Conservation (phyloP, 2,113 vertebrate genomes). For the Pardalotus punctatus region DNA sequence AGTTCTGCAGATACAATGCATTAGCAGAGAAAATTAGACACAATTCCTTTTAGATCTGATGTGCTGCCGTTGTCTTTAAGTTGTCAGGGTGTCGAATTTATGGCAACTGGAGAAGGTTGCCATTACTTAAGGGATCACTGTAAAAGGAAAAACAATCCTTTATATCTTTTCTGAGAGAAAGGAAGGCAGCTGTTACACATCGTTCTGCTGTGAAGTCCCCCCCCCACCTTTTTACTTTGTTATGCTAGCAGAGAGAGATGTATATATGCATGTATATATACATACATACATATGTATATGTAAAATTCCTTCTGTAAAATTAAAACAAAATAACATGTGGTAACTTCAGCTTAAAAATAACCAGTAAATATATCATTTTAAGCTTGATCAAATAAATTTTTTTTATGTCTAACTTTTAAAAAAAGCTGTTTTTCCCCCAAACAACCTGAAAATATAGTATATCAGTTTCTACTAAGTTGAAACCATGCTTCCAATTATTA, state of each 20-base stretch:
- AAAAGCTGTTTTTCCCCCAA: rapidly evolving
- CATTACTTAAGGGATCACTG: conserved; percentile 66
- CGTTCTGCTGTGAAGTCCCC: not conserved
- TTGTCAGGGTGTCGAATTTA: conserved; percentile 72
- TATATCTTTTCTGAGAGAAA: conserved; percentile 15
- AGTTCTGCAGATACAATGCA: conserved; percentile 71
- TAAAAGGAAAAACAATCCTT: conserved; percentile 62
- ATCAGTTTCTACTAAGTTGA: not conserved
- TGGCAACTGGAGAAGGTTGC: conserved; percentile 69
- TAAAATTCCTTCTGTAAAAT: not conserved
- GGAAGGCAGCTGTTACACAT: conserved; percentile 69
- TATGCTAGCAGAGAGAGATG: not conserved
- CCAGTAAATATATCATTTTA: not conserved
- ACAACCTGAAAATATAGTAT: not conserved
- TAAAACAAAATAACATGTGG: not conserved
- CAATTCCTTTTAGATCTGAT: conserved; percentile 70
- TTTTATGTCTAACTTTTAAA: not conserved
- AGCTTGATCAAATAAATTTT: not conserved
- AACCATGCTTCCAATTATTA: not conserved
- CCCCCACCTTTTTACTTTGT: not conserved
- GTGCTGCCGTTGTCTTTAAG: conserved; percentile 75
- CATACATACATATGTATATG: too few relatives aligned
- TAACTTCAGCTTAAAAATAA: not conserved
- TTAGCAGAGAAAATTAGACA: conserved; percentile 74
- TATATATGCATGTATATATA: not conserved